Conservation (phyloP, 2,113 vertebrate species). For the Lanius collurio region DNA sequence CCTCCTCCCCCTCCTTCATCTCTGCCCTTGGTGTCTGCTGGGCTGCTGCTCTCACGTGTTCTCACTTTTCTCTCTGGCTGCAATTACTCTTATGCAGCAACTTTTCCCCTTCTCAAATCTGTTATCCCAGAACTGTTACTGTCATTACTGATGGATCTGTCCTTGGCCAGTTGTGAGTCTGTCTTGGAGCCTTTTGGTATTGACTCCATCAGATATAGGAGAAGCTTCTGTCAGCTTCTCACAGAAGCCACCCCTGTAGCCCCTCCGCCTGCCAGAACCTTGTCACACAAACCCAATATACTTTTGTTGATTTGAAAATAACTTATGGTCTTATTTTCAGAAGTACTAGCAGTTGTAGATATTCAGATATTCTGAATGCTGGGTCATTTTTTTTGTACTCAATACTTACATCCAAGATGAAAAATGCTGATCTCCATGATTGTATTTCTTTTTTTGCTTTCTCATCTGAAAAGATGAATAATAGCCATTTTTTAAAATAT, state of each 20-base stretch:
- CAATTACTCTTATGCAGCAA: not conserved
- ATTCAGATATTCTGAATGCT: not conserved
- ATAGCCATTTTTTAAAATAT: conserved; percentile 15
- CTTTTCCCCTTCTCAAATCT: not conserved
- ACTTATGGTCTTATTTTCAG: not conserved
- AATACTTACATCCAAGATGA: not conserved
- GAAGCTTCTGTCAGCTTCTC: not conserved
- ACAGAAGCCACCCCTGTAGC: not conserved
- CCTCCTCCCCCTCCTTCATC: not conserved
- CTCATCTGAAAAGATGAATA: not conserved
- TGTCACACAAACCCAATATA: not conserved
- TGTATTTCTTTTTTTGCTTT: not conserved
- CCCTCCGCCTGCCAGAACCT: not conserved
- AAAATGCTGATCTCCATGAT: not conserved
- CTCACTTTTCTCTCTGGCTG: not conserved
- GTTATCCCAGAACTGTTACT: not conserved
- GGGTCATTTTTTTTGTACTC: not conserved
- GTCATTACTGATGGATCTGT: not conserved
- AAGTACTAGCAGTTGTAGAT: not conserved
- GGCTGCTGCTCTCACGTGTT: not conserved
- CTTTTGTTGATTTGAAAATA: not conserved
- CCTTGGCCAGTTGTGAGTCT: not conserved
- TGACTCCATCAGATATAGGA: not conserved
- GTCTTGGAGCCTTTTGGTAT: not conserved
- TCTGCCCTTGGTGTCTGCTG: not conserved